Evolutionary conservation across 2,797 vertebrate genomes (phyloP).

Genomic region (Brachyrhaphis roseni): DNA sequence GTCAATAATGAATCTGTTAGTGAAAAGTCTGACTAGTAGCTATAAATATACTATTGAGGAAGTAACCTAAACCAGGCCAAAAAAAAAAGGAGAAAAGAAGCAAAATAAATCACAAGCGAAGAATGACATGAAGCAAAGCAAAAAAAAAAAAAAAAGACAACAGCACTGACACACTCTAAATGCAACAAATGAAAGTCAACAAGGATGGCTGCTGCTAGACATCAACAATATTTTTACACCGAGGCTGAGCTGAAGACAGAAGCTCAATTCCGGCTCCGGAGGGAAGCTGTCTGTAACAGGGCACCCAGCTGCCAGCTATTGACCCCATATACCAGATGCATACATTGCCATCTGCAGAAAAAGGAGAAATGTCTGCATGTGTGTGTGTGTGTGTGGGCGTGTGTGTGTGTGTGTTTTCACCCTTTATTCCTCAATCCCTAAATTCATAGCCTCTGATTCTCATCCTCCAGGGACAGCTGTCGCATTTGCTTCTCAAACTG

Average conservation of each 20-base stretch:
- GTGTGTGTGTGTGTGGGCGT: constrained; percentile 11
- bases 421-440: constrained; percentile 34
- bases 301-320: constrained; percentile 70
- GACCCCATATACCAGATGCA: constrained; percentile 63
- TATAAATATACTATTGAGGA: not conserved
- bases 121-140: not conserved
- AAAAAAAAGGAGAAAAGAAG: not conserved
- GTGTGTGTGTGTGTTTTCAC: constrained; percentile 11
- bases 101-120: not conserved
- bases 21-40: not conserved
- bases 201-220: constrained; percentile 36
- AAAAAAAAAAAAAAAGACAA: not conserved
- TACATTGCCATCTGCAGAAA: constrained; percentile 51
- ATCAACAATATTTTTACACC: constrained; percentile 63
- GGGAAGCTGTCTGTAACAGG: constrained; percentile 60
- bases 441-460: constrained; percentile 57
- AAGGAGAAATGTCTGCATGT: constrained; percentile 19
- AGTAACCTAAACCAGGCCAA: not conserved
- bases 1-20: not conserved
- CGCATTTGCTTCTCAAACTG: constrained; percentile 62
- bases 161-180: constrained; percentile 8
- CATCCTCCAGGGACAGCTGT: constrained; percentile 61
- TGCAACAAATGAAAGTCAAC: constrained; percentile 35
- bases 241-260: constrained; percentile 47
- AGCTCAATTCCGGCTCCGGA: constrained; percentile 54